Conservation (phyloP, 1,140 invertebrate species). For the Delia radicum region DNA sequence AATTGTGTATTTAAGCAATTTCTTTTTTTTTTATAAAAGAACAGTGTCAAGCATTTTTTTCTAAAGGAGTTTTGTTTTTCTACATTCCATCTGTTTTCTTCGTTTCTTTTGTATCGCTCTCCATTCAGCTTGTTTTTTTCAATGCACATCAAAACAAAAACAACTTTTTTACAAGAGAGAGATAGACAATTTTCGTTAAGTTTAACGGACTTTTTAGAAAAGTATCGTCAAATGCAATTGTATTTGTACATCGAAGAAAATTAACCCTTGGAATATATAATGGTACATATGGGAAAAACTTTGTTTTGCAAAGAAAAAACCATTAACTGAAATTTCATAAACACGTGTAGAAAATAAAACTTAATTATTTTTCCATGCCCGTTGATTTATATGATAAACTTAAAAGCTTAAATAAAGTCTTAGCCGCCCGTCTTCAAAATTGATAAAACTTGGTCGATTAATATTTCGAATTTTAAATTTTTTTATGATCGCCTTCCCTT, state of each 20-base stretch:
- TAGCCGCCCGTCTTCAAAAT: too few species aligned
- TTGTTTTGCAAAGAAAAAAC: too few species aligned
- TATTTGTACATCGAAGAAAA: not conserved
- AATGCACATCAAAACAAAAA: not conserved
- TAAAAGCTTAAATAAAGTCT: too few species aligned
- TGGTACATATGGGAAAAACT: too few species aligned
- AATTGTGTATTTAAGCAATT: not conserved
- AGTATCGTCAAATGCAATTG: not conserved
- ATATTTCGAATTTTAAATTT: too few species aligned
- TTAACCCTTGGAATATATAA: not conserved
- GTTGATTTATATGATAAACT: too few species aligned
- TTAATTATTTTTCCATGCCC: too few species aligned
- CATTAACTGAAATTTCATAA: too few species aligned
- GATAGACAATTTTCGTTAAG: not conserved
- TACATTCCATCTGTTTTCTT: not conserved
- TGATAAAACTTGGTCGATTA: too few species aligned
- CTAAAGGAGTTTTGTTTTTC: not conserved
- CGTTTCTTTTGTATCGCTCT: not conserved
- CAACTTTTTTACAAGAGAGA: not conserved
- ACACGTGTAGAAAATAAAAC: too few species aligned
- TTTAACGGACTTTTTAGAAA: slow-evolving; percentile 6
- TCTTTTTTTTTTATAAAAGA: not conserved
- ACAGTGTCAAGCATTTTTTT: not conserved
- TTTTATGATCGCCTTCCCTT: too few species aligned
- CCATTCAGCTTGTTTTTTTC: not conserved